Base-by-base conservation (phyloP, 1,140 invertebrate species). In the Stratiolaelaps scimitus region DNA sequence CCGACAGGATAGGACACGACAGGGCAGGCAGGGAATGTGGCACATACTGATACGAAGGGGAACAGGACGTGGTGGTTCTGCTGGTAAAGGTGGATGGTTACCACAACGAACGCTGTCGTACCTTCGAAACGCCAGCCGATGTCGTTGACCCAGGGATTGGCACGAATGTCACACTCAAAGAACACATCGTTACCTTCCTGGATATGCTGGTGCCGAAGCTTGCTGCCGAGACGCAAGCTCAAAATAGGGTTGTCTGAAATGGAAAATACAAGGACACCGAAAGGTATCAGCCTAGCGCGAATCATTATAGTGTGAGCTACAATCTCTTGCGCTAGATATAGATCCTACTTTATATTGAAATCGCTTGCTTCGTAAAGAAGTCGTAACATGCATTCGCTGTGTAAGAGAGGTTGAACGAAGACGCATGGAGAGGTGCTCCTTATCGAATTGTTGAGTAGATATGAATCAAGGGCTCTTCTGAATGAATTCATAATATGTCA, bases 141-240 rank as follows among this genome's bases (percentile, higher is more conserved):
- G 60, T 72, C 72, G 5, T 64, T 23, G 7, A 72, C 67, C 10
- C 60, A 28, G n/a, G 72, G 72, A 69, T 73, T 73, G 7, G 72
- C 44, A 60, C 68, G 67, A 26, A 71, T 70, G 43, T 15, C 70
- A 28, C 71, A 71, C 34, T 71, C 71, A n/a, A 71, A 67, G 30
- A 68, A 71, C 4, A 71, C 71, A 44, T 71, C 70, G 34, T 53
- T 71, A 28, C 67, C 71, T 66, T 71, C 70, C 67, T 67, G 67
- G 17, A 71, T 71, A 17, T 48, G 47, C 2, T 69, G 66, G 13
- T 68, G 64, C 29, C 65, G 67, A 40, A 71, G 70, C 64, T 69
- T 71, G 7, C 70, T 67, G 17, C 72, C 72, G 17, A 72, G 64
- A 7, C 67, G 67, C 13, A 72, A 43, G 47, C 67, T 69, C 10